Evolutionary conservation across 2,797 vertebrate species (phyloP).

Genomic region (Naso thynnoides): DNA sequence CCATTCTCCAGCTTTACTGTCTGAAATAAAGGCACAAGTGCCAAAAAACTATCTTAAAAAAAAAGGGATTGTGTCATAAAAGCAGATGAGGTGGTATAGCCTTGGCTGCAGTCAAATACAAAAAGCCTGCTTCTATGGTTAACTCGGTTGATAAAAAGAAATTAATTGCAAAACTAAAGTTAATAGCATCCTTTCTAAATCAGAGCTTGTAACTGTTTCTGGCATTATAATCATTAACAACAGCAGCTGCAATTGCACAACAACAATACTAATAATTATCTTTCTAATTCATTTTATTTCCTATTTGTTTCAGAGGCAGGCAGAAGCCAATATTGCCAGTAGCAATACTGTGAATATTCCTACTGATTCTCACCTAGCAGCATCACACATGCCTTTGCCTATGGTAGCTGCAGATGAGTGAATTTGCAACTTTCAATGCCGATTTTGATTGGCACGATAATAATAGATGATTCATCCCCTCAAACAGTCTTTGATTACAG

Average conservation of each 20-base stretch:
- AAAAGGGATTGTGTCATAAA: no score
- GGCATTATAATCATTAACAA: not conserved
- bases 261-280: not conserved
- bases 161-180: not conserved
- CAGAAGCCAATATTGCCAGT: not conserved
- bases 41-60: no score
- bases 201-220: not conserved
- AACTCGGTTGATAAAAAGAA: not conserved
- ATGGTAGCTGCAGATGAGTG: not conserved
- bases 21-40: no score
- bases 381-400: not conserved
- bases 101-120: no score
- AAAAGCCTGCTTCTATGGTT: not conserved
- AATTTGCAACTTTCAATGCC: not conserved
- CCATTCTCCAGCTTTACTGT: no score
- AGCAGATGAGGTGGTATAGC: no score
- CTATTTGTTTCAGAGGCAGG: not conserved
- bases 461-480: slow-evolving; percentile 22
- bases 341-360: not conserved
- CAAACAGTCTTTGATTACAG: slow-evolving; percentile 6
- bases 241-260: not conserved
- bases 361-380: not conserved
- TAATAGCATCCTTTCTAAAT: not conserved
- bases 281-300: not conserved
- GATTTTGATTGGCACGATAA: slow-evolving; percentile 4